These are phyloP conservation scores for Melanaphis sacchari DNA, from an alignment of 1,140 invertebrate species.

Conservation along the genomic window DNA sequence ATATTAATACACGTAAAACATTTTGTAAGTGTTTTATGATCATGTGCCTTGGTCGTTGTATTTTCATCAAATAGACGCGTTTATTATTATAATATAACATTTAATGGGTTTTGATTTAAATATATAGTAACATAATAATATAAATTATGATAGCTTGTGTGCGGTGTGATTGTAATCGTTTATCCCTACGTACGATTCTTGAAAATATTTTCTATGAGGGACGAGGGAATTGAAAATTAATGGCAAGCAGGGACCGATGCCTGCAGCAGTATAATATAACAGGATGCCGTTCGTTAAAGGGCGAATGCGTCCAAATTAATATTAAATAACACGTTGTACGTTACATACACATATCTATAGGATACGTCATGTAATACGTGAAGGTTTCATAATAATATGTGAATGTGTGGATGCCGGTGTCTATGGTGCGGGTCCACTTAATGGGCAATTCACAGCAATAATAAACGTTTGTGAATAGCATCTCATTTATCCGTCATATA, in stretches of 20 bases:
- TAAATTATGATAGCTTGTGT: not conserved
- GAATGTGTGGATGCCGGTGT: conserved; percentile 36
- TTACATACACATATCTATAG: conserved; percentile 3
- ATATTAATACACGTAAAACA: not conserved
- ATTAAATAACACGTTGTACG: conserved; percentile 49
- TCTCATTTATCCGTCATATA: conserved; percentile 47
- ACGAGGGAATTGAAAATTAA: conserved; percentile 39
- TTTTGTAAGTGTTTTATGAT: not conserved
- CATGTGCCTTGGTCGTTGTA: not conserved
- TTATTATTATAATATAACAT: not conserved
- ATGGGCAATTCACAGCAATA: conserved; percentile 56
- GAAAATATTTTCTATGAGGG: conserved; percentile 28
- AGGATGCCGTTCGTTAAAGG: conserved; percentile 56
- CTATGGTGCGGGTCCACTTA: conserved; percentile 55
- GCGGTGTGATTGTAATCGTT: not conserved
- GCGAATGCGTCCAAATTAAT: conserved; percentile 55
- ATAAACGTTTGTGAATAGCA: conserved; percentile 56
- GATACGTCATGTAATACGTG: not conserved
- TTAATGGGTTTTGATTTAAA: not conserved
- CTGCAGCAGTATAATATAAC: conserved; percentile 30
- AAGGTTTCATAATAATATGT: conserved; percentile 31
- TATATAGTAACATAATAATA: not conserved
- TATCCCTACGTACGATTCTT: not conserved
- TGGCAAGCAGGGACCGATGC: conserved; percentile 3
- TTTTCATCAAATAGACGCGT: not conserved